Base-by-base conservation (phyloP, 2,888 invertebrate species). In the Aphelenchoides bicaudatus region DNA sequence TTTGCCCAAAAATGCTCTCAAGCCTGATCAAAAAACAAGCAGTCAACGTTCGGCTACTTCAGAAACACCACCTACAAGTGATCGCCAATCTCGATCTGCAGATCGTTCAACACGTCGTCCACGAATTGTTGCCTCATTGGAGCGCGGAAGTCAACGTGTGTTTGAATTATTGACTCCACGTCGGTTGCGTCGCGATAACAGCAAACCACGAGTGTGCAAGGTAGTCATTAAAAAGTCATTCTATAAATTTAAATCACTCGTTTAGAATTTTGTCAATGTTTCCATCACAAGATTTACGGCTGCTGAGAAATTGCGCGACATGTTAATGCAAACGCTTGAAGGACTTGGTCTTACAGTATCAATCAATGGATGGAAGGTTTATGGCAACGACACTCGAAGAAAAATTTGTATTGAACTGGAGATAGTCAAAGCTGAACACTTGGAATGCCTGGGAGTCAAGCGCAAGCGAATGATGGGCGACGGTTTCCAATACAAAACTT, bases 391-490 rank as follows among this genome's bases (percentile, higher is more conserved):
- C 48, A 25, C 21, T 2, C 81, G 82, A 5, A 80, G 80, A 66
- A 79, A 81, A 58, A 78, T 85, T 63, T 86, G 86, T 0, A 88
- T 88, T 77, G 87, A 88, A 78, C 79, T 88, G 68, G 88, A 88
- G 80, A 86, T 85, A 16, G 79, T 79, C 43, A 61, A 63, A 25
- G 70, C 84, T 25, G 81, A 82, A 8, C 81, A 81, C 65, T 76
- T 80, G 59, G 77, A 81, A 16, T 61, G 71, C 39, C 68, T 74
- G 54, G 88, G 87, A 28, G 86, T 88, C 56, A 82, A 86, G 55
- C 82, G 88, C 57, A 88, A 88, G 76, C 82, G 88, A 31, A 83
- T 88, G 39, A 86, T 86, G 75, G 88, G 88, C 0, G 87, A 88
- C 77, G 85, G 87, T 1, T 88, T 88, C 87, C 85, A 86, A 65